These are phyloP conservation scores for Novumbra hubbsi DNA, from an alignment of 2,797 vertebrate genomes.

Conservation along the genomic window DNA sequence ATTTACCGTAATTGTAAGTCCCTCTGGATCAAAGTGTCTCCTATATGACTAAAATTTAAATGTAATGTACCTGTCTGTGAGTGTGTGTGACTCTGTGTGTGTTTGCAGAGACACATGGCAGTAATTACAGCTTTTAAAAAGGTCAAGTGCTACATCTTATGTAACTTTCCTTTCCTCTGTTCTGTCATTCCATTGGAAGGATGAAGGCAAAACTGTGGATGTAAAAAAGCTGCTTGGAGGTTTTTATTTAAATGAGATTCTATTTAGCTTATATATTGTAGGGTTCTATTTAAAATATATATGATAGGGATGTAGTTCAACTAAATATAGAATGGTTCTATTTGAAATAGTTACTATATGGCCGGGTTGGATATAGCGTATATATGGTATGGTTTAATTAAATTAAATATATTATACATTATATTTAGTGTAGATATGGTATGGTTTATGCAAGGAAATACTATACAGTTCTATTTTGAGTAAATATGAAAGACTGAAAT, in stretches of 20 bases:
- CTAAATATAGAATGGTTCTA: too few species aligned
- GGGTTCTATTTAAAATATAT: background rate
- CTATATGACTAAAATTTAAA: too few species aligned
- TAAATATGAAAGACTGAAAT: too few species aligned
- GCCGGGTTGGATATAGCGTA: too few species aligned
- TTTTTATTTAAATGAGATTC: background rate
- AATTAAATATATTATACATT: too few species aligned
- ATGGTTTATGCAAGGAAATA: too few species aligned
- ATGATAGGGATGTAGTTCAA: background rate
- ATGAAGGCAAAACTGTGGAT: background rate
- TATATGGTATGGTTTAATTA: too few species aligned
- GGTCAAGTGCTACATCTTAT: slow-evolving; percentile 49
- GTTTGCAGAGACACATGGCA: slow-evolving; percentile 30
- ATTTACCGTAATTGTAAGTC: too few species aligned
- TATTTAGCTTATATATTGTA: background rate
- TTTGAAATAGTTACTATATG: too few species aligned
- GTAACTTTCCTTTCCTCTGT: slow-evolving; percentile 15
- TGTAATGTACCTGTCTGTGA: background rate
- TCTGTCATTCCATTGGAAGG: background rate
- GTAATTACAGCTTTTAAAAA: slow-evolving; percentile 54
- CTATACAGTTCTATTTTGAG: too few species aligned
- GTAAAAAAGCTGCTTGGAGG: background rate
- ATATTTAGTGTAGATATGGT: too few species aligned
- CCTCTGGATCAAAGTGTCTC: too few species aligned
- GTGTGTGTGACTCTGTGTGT: background rate